phyloP scores from a whole-genome alignment of 2,113 vertebrate genomes.

The Phycodurus eques region DNA sequence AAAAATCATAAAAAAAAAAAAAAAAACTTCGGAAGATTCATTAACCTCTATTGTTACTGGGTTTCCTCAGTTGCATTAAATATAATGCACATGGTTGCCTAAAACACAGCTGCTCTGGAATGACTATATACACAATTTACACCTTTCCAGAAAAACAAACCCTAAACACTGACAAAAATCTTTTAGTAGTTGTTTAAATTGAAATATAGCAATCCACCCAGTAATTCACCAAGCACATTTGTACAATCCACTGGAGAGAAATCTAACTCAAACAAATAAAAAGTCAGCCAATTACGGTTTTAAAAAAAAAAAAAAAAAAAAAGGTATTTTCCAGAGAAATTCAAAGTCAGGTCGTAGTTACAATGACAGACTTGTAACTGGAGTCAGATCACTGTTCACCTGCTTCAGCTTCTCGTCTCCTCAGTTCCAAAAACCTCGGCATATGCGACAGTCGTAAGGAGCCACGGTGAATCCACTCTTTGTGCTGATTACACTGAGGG shows the following conservation, averaged over 20 bases:
- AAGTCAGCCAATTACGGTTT: neutral
- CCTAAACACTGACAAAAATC: neutral
- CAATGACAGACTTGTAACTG: neutral
- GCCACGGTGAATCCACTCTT: conserved; percentile 90
- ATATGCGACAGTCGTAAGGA: conserved; percentile 87
- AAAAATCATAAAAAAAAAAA: too few species aligned
- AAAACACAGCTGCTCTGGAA: neutral
- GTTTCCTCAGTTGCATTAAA: neutral
- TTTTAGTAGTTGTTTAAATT: neutral
- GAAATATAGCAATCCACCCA: neutral
- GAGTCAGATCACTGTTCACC: neutral
- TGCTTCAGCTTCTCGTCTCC: neutral
- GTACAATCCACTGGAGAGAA: neutral
- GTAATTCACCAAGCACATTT: neutral
- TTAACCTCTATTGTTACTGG: neutral
- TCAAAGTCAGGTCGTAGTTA: neutral
- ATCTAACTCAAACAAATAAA: neutral
- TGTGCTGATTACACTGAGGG: conserved; percentile 79
- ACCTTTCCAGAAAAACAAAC: neutral
- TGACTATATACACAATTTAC: neutral
- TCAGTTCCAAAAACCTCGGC: conserved; percentile 56
- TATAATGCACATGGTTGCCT: neutral
- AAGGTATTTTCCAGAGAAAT: neutral
- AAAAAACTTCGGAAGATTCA: neutral
- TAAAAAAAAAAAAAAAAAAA: neutral